A percentile compares a stretch with the other conserved stretches of the same genome.
Conservation (phyloP, 2,113 vertebrate genomes). For the Athene cunicularia region DNA sequence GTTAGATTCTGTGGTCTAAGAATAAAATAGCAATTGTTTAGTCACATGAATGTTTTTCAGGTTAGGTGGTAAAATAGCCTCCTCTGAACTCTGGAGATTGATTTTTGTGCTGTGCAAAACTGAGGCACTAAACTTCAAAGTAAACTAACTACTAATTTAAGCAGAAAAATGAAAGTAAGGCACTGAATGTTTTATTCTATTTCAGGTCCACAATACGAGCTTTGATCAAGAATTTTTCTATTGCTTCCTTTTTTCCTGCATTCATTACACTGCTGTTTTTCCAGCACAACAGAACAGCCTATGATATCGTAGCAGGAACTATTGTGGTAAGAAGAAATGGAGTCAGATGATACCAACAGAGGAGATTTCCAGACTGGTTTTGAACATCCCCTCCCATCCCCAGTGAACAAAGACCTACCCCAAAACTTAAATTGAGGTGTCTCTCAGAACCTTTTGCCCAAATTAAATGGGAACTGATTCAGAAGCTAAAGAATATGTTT, state of each 20-base stretch:
- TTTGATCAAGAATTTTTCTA: slow-evolving; percentile 97
- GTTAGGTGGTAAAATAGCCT: background rate
- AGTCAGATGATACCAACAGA: slow-evolving; percentile 79
- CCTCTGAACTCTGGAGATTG: background rate
- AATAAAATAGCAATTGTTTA: background rate
- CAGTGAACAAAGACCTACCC: slow-evolving; percentile 8
- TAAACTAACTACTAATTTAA: background rate
- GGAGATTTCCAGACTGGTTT: slow-evolving; percentile 19
- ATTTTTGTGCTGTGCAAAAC: background rate
- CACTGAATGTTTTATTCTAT: slow-evolving; percentile 27
- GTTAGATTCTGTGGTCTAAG: background rate
- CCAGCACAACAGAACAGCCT: slow-evolving; percentile 95
- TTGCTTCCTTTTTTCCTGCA: slow-evolving; percentile 94
- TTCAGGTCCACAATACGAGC: slow-evolving; percentile 91
- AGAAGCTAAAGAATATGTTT: slow-evolving; percentile 58
- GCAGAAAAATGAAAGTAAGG: background rate
- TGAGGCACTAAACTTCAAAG: background rate
- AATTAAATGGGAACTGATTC: slow-evolving; percentile 23
- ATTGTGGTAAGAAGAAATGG: slow-evolving; percentile 91
- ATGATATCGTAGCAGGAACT: slow-evolving; percentile 95
- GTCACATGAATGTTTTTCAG: background rate
- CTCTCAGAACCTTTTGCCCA: slow-evolving; percentile 52
- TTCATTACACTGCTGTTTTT: slow-evolving; percentile 96
- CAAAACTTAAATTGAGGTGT: slow-evolving; percentile 39
- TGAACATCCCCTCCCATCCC: background rate